Base-by-base conservation (phyloP, 2,113 vertebrate genomes). In the Notarius quadriscutis region DNA sequence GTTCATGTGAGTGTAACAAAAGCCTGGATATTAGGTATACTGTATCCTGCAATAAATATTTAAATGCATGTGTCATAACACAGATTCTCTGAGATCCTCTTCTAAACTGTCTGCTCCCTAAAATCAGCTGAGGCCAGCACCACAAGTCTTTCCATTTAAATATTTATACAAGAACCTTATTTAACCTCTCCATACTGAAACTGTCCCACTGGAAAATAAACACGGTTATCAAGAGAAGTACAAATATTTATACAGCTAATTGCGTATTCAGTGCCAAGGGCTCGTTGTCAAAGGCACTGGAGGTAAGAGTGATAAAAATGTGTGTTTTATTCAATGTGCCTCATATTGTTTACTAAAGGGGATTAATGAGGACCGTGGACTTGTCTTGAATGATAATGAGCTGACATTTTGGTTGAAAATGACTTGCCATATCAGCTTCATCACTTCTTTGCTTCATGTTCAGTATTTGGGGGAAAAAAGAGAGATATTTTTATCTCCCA, bases 241-340 rank as follows among this genome's bases (percentile, higher is more conserved):
- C 83, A 91, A 90, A 91, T 91, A 90, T 91, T 91, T 91, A 90
- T 79, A 84, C 83, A 55, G 65, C 84, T 84, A 90, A 87, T 92
- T 85, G 86, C 53, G 75, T 71, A 84, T 88, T 89, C 86, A 20
- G 48, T 84, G 53, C 48, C 84, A 83, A 85, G 87, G 77, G 84
- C 80, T 83, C 50, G 60, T 65, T 80, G 81, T 88, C 80, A 72
- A 84, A 91, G 84, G 88, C 88, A 86, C 81, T 60, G 77, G 69
- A 84, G 80, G 89, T 87, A 82, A 88, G 88, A 89, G 79, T 85
- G 88, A 88, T 85, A 86, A 89, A 63, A 11, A 20, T n/a, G 77
- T 41, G 57, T 85, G 87, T 87, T 86, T 92, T 88, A 86, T 82
- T 71, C 12, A 41, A 53, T 34, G 62, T 62, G 25, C 67, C 69